Evolutionary conservation across 2,888 invertebrate genomes (phyloP), one percentile per base, ranked within the genome.

Genomic region (Tetranychus piercei): DNA sequence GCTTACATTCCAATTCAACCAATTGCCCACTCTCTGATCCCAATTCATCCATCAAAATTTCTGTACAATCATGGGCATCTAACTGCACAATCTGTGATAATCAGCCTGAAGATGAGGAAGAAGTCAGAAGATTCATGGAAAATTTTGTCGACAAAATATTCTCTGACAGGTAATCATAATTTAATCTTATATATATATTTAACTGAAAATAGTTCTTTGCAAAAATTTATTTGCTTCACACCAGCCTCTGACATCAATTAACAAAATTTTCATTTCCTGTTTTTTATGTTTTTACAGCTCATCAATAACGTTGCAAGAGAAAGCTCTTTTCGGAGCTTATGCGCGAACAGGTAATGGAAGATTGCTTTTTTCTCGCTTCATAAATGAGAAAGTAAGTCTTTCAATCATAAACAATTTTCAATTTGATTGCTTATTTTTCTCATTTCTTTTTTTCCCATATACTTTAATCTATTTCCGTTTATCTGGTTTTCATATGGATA

Each of bases 331-430:
- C 80, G 88, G 88, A 1, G 86, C 87, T 79, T 83, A 87, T 79
- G 85, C 87, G 77, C 86, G 87, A 84, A 83, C 83, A 71, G 87
- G 87, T 81, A 83, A 85, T 8, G 88, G 88, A 0, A 83, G 89
- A 73, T 83, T 87, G 75, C 88, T 88, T 88, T 89, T 89, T 82
- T 86, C 88, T 5, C 84, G 88, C 75, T 87, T 87, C 79, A 86
- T 89, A 15, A 87, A 87, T 77, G 80, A 81, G 23, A 82, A 82
- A 81, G 83, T 83, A 79, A 75, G 22, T 72, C 15, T 23, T 9
- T 18, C 34, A 2, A 70, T 70, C 7, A 67, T 23, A 15, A 23
- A 74, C 34, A 8, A 15, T 44, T 74, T 7, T 22, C 11, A 43
- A 74, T 22, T 66, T 72, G 7, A 34, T 34, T 34, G 34, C 34